Percentiles rank a stretch among this genome's conserved stretches.
Conservation (phyloP, 2,888 invertebrate genomes). For the Rosalia funebris region DNA sequence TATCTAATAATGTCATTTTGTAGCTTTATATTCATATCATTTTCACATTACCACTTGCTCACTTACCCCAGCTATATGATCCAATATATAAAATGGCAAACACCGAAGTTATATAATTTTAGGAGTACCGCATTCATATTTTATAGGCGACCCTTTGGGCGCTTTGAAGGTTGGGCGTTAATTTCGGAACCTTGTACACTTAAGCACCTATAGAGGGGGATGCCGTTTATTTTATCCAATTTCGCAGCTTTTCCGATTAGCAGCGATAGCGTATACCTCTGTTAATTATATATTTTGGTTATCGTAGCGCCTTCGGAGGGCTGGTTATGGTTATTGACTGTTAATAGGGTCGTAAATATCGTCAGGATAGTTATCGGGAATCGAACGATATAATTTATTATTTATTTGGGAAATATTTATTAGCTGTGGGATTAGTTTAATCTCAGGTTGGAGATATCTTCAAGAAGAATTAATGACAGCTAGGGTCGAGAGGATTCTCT, state of each 20-base stretch:
- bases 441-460: too few species aligned
- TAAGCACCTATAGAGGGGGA: slow-evolving; percentile 3
- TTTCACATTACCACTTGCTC: too few species aligned
- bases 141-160: not conserved
- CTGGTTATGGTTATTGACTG: not conserved
- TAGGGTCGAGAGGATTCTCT: too few species aligned
- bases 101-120: not conserved
- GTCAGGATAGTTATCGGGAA: not conserved
- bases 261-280: not conserved
- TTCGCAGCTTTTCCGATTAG: slow-evolving; percentile 8
- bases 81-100: too few species aligned
- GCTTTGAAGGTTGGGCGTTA: not conserved
- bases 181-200: not conserved
- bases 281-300: slow-evolving; percentile 9
- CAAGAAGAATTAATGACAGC: too few species aligned
- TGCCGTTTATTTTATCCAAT: not conserved
- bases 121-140: not conserved
- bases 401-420: not conserved
- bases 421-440: not conserved
- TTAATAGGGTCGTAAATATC: not conserved
- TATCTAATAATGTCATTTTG: too few species aligned
- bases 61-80: too few species aligned
- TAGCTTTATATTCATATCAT: too few species aligned
- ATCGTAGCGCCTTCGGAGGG: slow-evolving; percentile 1
- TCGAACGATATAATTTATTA: not conserved